A percentile compares a stretch with the other conserved stretches of the same genome.
Evolutionary conservation across 2,888 invertebrate species (phyloP).

Genomic region (Aporophyla nigra): DNA sequence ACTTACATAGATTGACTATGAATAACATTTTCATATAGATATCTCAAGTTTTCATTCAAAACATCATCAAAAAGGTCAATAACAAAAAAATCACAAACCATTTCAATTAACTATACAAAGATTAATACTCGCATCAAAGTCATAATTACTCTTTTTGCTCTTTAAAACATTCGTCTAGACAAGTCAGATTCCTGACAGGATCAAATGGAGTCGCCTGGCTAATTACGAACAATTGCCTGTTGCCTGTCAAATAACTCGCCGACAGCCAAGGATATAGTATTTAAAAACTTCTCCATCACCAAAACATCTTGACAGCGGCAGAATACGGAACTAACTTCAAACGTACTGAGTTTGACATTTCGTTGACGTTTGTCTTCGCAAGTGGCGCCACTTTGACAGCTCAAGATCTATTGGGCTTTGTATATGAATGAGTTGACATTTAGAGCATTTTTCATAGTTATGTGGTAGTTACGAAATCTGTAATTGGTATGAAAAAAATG

Average conservation of each 20-base stretch:
- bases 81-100: slow-evolving; percentile 33
- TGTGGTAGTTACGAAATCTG: slow-evolving; percentile 41
- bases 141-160: slow-evolving; percentile 43
- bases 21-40: background rate
- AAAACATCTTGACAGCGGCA: background rate
- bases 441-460: slow-evolving; percentile 50
- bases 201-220: slow-evolving; percentile 52
- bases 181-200: slow-evolving; percentile 38
- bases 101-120: slow-evolving; percentile 45
- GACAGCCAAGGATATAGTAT: slow-evolving; percentile 65
- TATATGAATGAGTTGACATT: slow-evolving; percentile 15
- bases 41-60: slow-evolving; percentile 1
- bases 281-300: slow-evolving; percentile 36
- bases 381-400: slow-evolving; percentile 37
- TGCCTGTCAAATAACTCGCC: slow-evolving; percentile 61
- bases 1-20: background rate
- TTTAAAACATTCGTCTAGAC: slow-evolving; percentile 51
- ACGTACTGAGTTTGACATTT: slow-evolving; percentile 25
- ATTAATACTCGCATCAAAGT: slow-evolving; percentile 31
- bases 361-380: slow-evolving; percentile 12
- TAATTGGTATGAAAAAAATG: slow-evolving; percentile 44
- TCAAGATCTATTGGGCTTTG: slow-evolving; percentile 6
- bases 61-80: slow-evolving; percentile 25
- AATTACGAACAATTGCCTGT: slow-evolving; percentile 54
- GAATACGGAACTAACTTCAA: slow-evolving; percentile 33